A percentile compares a stretch with the other conserved stretches of the same genome.
Conservation (phyloP, 2,888 invertebrate genomes). For the Drosophila macrothrix region DNA sequence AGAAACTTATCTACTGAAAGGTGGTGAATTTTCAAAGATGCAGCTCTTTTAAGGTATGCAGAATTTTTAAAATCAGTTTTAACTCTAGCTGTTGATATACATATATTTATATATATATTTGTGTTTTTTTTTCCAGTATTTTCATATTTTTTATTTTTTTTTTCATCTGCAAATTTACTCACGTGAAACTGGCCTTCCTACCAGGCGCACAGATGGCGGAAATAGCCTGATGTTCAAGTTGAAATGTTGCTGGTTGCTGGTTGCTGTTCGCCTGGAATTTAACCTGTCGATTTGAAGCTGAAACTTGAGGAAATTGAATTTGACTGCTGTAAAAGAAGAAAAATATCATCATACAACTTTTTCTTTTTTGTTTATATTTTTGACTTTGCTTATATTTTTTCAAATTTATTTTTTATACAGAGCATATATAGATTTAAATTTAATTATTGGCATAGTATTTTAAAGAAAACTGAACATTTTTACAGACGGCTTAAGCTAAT, state of each 20-base stretch:
- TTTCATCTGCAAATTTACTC: background rate
- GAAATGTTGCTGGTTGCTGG: background rate
- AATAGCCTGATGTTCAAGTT: background rate
- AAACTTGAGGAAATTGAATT: background rate
- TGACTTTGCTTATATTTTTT: slow-evolving; percentile 25
- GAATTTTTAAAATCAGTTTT: background rate
- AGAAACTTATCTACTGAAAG: background rate
- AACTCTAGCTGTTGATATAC: no score
- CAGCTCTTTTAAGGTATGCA: background rate
- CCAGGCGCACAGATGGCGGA: background rate
- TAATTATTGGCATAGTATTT: slow-evolving; percentile 16
- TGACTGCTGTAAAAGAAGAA: background rate
- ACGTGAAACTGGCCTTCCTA: background rate
- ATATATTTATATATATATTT: no score
- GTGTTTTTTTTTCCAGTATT: background rate
- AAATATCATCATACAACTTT: background rate
- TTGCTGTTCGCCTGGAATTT: background rate
- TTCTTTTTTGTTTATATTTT: background rate
- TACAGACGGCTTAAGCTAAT: slow-evolving; percentile 44
- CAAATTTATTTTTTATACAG: slow-evolving; percentile 41
- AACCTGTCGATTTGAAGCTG: background rate
- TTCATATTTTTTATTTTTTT: background rate
- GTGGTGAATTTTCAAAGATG: background rate
- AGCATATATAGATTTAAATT: slow-evolving; percentile 35
- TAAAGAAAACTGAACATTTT: slow-evolving; percentile 25